These are phyloP conservation scores for Chondrosia reniformis DNA, from an alignment of 37 sponge, comb jelly and placozoan species.

Conservation along the genomic window DNA sequence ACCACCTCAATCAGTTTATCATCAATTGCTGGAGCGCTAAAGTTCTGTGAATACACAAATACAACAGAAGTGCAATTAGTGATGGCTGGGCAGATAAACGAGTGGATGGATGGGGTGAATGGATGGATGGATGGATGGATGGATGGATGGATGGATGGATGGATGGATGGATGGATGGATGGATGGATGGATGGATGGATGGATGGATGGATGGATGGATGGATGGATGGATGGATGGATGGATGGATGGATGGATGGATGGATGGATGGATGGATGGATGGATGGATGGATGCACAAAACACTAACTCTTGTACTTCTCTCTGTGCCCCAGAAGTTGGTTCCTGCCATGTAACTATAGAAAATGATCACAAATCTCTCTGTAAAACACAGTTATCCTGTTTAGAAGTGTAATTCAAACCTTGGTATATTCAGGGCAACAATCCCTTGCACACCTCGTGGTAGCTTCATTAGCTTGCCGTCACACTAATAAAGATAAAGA, in stretches of 20 bases:
- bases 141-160: background rate
- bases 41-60: slow-evolving; percentile 40
- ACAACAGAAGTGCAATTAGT: background rate
- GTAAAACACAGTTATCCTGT: background rate
- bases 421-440: slow-evolving; percentile 88
- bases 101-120: background rate
- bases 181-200: background rate
- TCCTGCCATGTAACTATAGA: slow-evolving; percentile 91
- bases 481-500: slow-evolving; percentile 77
- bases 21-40: slow-evolving; percentile 84
- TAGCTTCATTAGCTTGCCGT: slow-evolving; percentile 64
- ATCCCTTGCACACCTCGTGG: slow-evolving; percentile 82
- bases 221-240: background rate
- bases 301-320: slow-evolving; percentile 62
- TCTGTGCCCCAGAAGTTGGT: slow-evolving; percentile 98
- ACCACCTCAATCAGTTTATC: slow-evolving; percentile 92
- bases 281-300: background rate
- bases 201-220: background rate
- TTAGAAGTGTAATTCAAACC: slow-evolving; percentile 18
- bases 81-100: background rate
- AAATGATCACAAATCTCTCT: background rate
- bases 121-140: background rate
- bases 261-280: background rate
- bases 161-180: background rate
- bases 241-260: background rate